Evolutionary conservation across 1,140 invertebrate genomes (phyloP), one percentile per base, ranked within the genome.

Genomic region (Agraylea sexmaculata): DNA sequence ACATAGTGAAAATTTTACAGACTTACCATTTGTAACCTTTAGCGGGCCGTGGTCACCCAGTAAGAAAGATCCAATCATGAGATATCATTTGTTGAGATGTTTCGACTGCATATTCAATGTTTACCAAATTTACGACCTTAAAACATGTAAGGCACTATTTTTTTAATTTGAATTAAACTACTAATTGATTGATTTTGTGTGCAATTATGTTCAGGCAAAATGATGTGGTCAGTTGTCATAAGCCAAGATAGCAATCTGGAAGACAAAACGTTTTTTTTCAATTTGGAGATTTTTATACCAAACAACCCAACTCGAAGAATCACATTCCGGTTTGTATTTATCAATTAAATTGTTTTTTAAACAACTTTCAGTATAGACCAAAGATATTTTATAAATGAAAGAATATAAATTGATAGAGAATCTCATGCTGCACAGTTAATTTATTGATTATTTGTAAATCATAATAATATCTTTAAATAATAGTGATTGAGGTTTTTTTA

Each of bases 221-320:
- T 66, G 65, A 68, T 68, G 63, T 68, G 65, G 65, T 64, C 65
- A 3, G 63, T 68, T 2, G 50, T 68, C 4, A 60, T 63, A 4
- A 68, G 63, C 23, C 62, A 64, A 33, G 62, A 64, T 3, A 59
- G 4, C 4, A 5, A 6, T 15, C 18, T 13, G 5, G 34, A 44
- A 6, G 4, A 21, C 7, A 63, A 58, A 37, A n/a, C 17, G 7
- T 68, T 56, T 52, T 68, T 64, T 42, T 68, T 64, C 42, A 64
- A 68, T 50, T 53, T 68, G 2, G 63, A 68, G 45, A 52, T 68
- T 40, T 63, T 64, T 45, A 51, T 65, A 20, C 64, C 65, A 5
- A 57, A 58, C 36, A 28, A 58, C 19, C 56, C 60, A 11, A 56
- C 54, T 40, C 65, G 65, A 54, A 61, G 60, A 49, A 66, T 68